These are phyloP conservation scores for Chelon auratus DNA, from an alignment of 2,797 vertebrate genomes.

Conservation along the genomic window DNA sequence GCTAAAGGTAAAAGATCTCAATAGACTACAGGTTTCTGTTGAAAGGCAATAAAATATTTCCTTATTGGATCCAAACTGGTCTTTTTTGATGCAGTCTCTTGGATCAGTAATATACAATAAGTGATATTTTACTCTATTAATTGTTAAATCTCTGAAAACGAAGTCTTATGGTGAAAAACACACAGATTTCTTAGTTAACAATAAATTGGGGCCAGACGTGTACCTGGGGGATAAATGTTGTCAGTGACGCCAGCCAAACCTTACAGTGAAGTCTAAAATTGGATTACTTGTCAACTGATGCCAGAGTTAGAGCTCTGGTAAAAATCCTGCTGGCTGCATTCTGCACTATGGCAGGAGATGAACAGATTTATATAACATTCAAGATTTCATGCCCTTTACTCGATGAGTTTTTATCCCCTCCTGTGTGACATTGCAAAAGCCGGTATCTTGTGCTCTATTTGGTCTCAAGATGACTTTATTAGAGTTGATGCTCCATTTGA, in stretches of 20 bases:
- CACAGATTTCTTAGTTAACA: too few species aligned
- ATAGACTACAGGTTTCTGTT: not conserved
- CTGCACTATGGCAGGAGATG: conserved; percentile 15
- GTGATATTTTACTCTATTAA: too few species aligned
- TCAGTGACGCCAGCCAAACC: conserved; percentile 12
- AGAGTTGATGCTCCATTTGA: conserved; percentile 14
- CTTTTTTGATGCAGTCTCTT: too few species aligned
- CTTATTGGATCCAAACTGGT: too few species aligned
- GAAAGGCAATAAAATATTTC: not conserved
- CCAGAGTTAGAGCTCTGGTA: conserved; percentile 4
- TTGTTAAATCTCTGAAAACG: too few species aligned
- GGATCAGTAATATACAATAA: too few species aligned
- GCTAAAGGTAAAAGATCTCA: conserved; percentile 15
- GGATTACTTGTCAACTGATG: conserved; percentile 26
- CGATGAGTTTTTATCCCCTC: conserved; percentile 2
- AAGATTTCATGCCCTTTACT: conserved; percentile 19
- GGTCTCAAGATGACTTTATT: conserved; percentile 15
- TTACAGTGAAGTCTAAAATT: conserved; percentile 34
- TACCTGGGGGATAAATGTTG: conserved; percentile 25
- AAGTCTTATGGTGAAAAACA: too few species aligned
- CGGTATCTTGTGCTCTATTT: conserved; percentile 1
- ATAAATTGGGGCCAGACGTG: not conserved
- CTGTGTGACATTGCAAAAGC: conserved; percentile 1
- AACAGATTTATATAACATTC: not conserved
- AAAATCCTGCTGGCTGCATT: conserved; percentile 13